Evolutionary conservation across 2,888 invertebrate genomes (phyloP).

Genomic region (Napeogenes sylphis): DNA sequence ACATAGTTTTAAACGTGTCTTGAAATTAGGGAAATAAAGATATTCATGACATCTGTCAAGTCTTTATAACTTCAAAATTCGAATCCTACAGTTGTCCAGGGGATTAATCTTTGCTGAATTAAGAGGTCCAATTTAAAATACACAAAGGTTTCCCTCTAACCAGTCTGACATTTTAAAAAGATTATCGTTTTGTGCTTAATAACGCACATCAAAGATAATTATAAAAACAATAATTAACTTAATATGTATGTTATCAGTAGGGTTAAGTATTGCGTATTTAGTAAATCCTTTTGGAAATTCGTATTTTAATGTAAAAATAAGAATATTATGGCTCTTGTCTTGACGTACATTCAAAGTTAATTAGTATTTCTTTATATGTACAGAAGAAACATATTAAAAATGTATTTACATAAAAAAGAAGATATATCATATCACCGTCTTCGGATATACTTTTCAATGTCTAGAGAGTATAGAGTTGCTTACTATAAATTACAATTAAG

Average conservation of each 20-base stretch:
- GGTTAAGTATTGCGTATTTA: too few species aligned
- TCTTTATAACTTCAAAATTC: background rate
- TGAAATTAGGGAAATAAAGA: constrained; percentile 1
- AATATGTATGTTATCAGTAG: too few species aligned
- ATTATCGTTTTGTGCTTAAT: too few species aligned
- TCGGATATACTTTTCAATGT: background rate
- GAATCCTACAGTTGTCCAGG: background rate
- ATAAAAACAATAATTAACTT: too few species aligned
- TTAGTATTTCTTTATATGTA: too few species aligned
- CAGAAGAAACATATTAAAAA: too few species aligned
- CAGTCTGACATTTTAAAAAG: background rate
- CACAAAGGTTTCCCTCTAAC: background rate
- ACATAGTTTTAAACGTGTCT: background rate
- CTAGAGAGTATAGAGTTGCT: background rate
- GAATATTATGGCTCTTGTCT: too few species aligned
- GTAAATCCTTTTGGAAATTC: too few species aligned
- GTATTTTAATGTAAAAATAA: too few species aligned
- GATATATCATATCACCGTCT: background rate
- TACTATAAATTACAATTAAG: background rate
- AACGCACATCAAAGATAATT: too few species aligned
- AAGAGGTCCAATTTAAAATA: constrained; percentile 2
- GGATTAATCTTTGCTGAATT: background rate
- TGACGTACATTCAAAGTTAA: too few species aligned
- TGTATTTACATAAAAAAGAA: too few species aligned
- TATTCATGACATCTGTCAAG: background rate